A percentile compares a stretch with the other conserved stretches of the same genome.
Conservation (phyloP, 64 coral and sea anemone species). For the Pocillopora damicornis region DNA sequence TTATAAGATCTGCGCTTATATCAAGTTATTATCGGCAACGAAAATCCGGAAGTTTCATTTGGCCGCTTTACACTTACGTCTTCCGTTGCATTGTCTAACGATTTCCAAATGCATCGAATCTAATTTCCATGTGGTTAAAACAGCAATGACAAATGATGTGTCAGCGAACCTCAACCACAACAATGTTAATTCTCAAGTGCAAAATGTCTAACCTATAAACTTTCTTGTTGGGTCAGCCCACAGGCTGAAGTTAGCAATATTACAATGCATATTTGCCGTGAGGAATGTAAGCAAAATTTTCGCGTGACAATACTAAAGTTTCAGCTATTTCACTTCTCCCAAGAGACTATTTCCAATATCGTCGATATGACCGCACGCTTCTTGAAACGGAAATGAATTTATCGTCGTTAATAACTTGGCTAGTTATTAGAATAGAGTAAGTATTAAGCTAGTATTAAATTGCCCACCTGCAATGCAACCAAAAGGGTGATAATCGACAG, state of each 20-base stretch:
- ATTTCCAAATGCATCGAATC: no score
- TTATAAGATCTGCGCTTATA: no score
- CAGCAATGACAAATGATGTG: background rate
- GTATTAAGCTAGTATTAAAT: background rate
- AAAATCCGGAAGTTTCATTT: no score
- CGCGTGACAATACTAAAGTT: background rate
- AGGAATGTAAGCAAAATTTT: background rate
- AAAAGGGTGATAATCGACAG: constrained; percentile 11
- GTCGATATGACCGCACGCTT: background rate
- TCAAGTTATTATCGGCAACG: no score
- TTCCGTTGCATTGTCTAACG: no score
- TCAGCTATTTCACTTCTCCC: background rate
- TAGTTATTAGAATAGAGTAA: background rate
- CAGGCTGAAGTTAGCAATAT: background rate
- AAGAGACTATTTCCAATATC: background rate
- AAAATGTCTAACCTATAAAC: background rate
- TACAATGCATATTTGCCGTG: background rate
- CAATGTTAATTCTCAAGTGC: background rate
- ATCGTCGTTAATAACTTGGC: background rate
- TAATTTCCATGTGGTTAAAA: background rate
- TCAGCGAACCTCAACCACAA: background rate
- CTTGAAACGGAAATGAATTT: background rate
- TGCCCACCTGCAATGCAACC: constrained; percentile 35
- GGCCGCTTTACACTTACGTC: no score
- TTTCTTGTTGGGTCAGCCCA: background rate